Base-by-base conservation (phyloP, 2,113 vertebrate species). In the Tetrax tetrax region DNA sequence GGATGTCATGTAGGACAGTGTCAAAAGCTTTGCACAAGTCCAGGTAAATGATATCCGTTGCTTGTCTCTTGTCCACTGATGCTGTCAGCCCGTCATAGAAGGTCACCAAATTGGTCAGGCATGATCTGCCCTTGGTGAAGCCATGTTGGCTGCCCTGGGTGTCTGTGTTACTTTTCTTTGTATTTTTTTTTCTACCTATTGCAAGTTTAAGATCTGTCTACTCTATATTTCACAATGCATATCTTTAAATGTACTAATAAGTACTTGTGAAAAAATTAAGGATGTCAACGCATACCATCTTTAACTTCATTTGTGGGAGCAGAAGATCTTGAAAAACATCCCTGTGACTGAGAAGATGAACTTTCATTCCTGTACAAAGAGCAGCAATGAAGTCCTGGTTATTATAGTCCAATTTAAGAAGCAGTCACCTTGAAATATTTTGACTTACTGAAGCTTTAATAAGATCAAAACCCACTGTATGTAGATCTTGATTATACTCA, bases 141-240 rank as follows among this genome's bases (percentile, higher is more conserved):
- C n/a, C n/a, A n/a, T n/a, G n/a, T n/a, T n/a, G n/a, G n/a, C 10
- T 70, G 3, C 4, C 20, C 3, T 59, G 14, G 3, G 2, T 28
- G 4, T 31, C 29, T 63, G 8, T 74, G 18, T 75, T 53, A 31
- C 7, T 84, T 90, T 72, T 38, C 6, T 65, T 54, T 69, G 22
- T 53, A 38, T 45, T 74, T 54, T 21, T 7, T 37, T 82, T 69
- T 85, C 3, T 51, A 63, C 7, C 5, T 68, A 16, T 17, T 70
- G 3, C 9, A 83, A 31, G 10, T 56, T 93, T 75, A 65, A 45
- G 14, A 29, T 74, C 25, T 61, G 5, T 31, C 37, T 74, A 33
- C 33, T 71, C 50, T 51, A 5, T 48, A 57, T 89, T 89, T 78
- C 35, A 70, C 45, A 87, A 66, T 50, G 14, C 4, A 2, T 59